These are phyloP conservation scores for Channa argus DNA, from an alignment of 2,113 vertebrate genomes.

Conservation along the genomic window DNA sequence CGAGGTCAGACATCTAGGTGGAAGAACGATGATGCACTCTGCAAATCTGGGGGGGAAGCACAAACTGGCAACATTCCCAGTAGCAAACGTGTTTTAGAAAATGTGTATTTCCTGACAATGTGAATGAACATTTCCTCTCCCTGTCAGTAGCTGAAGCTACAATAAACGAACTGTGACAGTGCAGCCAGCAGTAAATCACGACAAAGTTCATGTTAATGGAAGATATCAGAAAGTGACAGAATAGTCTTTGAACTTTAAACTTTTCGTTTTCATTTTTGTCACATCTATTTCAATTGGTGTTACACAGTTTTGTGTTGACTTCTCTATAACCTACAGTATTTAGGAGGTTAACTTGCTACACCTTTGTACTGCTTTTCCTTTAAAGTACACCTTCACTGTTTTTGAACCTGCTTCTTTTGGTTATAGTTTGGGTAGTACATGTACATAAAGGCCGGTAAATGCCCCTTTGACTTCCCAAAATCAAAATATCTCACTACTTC, in stretches of 20 bases:
- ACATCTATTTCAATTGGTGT: not conserved
- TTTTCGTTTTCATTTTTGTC: not conserved
- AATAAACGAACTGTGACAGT: conserved; percentile 6
- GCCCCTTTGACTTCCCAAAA: no score
- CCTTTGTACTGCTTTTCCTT: no score
- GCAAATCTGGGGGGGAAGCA: not conserved
- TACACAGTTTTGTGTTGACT: no score
- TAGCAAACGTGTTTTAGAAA: not conserved
- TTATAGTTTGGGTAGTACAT: no score
- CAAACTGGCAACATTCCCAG: not conserved
- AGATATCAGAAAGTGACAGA: not conserved
- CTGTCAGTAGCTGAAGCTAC: not conserved
- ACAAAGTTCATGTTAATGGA: not conserved
- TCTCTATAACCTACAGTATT: no score
- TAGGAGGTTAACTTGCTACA: no score
- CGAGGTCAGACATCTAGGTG: conserved; percentile 11
- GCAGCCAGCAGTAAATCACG: not conserved
- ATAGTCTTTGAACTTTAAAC: not conserved
- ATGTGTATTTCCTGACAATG: conserved; percentile 18
- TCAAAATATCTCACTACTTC: no score
- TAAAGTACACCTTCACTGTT: no score
- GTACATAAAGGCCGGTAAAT: no score
- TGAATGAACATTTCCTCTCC: not conserved
- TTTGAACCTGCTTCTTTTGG: no score
- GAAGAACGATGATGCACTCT: conserved; percentile 4